A percentile compares a stretch with the other conserved stretches of the same genome.
Evolutionary conservation across 2,113 vertebrate species (phyloP).

Genomic region (Neolamprologus variostigma): DNA sequence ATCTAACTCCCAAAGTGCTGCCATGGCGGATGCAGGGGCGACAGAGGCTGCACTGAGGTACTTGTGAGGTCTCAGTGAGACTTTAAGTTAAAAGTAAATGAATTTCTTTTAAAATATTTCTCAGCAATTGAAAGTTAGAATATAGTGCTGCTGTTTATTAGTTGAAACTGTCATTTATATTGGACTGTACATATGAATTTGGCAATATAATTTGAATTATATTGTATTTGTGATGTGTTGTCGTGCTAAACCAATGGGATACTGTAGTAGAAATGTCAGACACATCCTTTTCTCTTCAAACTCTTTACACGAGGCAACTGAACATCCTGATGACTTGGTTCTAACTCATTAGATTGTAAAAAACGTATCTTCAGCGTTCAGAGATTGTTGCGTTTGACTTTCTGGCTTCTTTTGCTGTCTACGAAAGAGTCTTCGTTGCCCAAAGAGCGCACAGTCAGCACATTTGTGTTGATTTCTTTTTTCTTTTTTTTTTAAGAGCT

Average conservation of each 20-base stretch:
- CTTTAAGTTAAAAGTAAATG: background rate
- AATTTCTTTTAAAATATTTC: background rate
- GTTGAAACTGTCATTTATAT: background rate
- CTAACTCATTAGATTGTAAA: background rate
- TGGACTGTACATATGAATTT: background rate
- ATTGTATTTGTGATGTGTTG: background rate
- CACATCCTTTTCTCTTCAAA: background rate
- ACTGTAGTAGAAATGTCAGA: background rate
- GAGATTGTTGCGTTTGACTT: background rate
- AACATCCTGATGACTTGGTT: background rate
- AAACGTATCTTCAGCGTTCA: background rate
- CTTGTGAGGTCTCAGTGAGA: background rate
- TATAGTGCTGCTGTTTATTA: background rate
- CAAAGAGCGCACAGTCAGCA: slow-evolving; percentile 35
- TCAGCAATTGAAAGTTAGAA: background rate
- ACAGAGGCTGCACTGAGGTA: background rate
- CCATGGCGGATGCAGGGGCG: background rate
- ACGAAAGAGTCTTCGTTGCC: background rate
- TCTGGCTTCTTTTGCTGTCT: slow-evolving; percentile 1
- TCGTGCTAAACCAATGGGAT: background rate
- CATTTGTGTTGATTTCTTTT: slow-evolving; percentile 20
- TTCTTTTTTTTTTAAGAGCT: background rate
- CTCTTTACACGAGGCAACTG: background rate
- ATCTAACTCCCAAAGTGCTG: slow-evolving; percentile 19
- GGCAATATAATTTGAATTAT: background rate